These are phyloP conservation scores for Melanaphis sacchari DNA, from an alignment of 1,140 invertebrate genomes.

Conservation along the genomic window DNA sequence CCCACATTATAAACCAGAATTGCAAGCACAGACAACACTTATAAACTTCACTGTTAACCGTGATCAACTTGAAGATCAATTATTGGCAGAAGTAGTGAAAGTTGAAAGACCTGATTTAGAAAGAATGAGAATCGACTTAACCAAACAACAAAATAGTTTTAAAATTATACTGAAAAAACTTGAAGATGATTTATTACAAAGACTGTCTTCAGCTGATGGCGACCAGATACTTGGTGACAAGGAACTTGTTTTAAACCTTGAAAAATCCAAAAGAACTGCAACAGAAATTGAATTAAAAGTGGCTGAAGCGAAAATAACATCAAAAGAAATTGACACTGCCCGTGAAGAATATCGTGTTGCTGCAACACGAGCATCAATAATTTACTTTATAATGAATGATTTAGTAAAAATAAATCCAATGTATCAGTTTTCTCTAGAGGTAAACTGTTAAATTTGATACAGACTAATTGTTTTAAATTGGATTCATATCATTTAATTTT, in stretches of 20 bases:
- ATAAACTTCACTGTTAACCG: conserved; percentile 95
- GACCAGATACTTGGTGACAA: conserved; percentile 91
- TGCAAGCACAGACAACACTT: conserved; percentile 93
- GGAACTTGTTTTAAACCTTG: conserved; percentile 88
- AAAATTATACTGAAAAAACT: conserved; percentile 91
- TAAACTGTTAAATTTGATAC: no score
- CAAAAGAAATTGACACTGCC: conserved; percentile 87
- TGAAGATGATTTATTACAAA: conserved; percentile 86
- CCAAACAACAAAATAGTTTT: conserved; percentile 92
- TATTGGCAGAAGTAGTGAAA: conserved; percentile 92
- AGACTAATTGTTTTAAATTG: no score
- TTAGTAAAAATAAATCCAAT: conserved; percentile 93
- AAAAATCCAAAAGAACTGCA: conserved; percentile 91
- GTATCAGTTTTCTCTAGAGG: conserved; percentile 95
- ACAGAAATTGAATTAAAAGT: conserved; percentile 89
- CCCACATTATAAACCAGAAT: conserved; percentile 95
- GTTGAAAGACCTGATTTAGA: conserved; percentile 92
- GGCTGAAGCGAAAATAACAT: conserved; percentile 82
- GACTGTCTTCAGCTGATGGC: conserved; percentile 82
- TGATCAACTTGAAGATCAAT: conserved; percentile 91
- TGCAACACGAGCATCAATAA: conserved; percentile 83
- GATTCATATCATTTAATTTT: no score
- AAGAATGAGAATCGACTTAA: conserved; percentile 72
- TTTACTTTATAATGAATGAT: conserved; percentile 95
- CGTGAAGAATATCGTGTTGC: conserved; percentile 88